Evolutionary conservation across 2,888 invertebrate species (phyloP).

Genomic region (Caenorhabditis sp.): DNA sequence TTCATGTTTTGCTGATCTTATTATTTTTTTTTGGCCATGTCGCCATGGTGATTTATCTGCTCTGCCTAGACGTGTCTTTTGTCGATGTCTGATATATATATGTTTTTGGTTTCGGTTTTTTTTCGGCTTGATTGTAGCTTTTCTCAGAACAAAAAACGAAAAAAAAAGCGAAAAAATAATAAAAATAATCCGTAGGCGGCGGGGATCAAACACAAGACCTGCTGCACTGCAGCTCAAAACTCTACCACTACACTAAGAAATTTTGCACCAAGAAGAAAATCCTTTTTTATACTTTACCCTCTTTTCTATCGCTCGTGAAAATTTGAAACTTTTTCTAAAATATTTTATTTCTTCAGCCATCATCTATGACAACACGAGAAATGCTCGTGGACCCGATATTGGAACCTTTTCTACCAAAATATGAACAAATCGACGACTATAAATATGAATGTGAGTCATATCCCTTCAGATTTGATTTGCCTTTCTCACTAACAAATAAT

Average conservation of each 20-base stretch:
- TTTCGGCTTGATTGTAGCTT: neutral
- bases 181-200: neutral
- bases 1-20: neutral
- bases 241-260: neutral
- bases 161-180: neutral
- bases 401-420: slow-evolving; percentile 20
- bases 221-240: neutral
- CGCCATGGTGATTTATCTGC: neutral
- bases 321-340: neutral
- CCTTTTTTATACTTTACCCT: too few relatives aligned
- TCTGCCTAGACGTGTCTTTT: too few relatives aligned
- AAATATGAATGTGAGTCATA: slow-evolving; percentile 37
- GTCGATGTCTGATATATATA: neutral
- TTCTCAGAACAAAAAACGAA: neutral
- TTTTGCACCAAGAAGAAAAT: too few relatives aligned
- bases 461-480: too few relatives aligned
- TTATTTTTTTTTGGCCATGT: neutral
- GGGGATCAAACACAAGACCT: neutral
- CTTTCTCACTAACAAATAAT: too few relatives aligned
- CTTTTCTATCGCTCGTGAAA: too few relatives aligned
- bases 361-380: slow-evolving; percentile 32
- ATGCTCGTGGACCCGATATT: slow-evolving; percentile 46
- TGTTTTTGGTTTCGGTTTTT: slow-evolving; percentile 4
- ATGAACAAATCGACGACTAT: slow-evolving; percentile 42
- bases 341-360: neutral